Base-by-base conservation (phyloP, 2,797 vertebrate species). In the Silurus lanzhouensis region DNA sequence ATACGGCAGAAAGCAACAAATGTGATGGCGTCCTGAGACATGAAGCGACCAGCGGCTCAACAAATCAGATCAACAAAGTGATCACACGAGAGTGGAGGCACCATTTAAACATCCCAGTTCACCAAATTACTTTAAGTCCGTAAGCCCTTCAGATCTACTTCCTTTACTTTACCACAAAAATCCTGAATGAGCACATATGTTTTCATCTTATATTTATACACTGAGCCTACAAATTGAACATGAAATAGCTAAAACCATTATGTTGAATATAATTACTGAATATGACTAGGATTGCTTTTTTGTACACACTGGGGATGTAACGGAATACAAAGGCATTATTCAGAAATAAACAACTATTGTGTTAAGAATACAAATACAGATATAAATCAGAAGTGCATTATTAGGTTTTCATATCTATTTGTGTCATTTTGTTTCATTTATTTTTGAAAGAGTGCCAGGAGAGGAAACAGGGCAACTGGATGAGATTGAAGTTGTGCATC, bases 301-400 rank as follows among this genome's bases (percentile, higher is more conserved):
- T 52, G 10, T 52, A 52, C 46, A 74, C 44, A 52, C 46, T 52
- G n/a, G 22, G 22, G 46, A 55, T 25, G 44, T 48, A 72, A n/a
- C 44, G 46, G 71, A 74, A 74, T 74, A 74, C 71, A 52, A 52
- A 74, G 52, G n/a, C 46, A 15, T 52, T 74, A 8, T 52, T 75
- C 7, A 55, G 6, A 55, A 75, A 75, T 55, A n/a, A 75, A 75
- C 52, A 57, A 7, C 48, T 75, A 75, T 27, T 57, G 52, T 27
- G 3, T 57, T 27, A 27, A 75, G 22, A 55, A 72, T 72, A 52
- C 46, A 71, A 22, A 25, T 6, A 48, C 44, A 15, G 22, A 55
- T 25, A 25, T n/a, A 6, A 71, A 71, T 46, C 48, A 19, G 22
- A 15, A 12, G 20, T 38, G 66, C 15, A 5, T 27, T 68, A 68